Evolutionary conservation across 2,888 invertebrate genomes (phyloP), one percentile per base, ranked within the genome.

Genomic region (Xestia ashworthii): DNA sequence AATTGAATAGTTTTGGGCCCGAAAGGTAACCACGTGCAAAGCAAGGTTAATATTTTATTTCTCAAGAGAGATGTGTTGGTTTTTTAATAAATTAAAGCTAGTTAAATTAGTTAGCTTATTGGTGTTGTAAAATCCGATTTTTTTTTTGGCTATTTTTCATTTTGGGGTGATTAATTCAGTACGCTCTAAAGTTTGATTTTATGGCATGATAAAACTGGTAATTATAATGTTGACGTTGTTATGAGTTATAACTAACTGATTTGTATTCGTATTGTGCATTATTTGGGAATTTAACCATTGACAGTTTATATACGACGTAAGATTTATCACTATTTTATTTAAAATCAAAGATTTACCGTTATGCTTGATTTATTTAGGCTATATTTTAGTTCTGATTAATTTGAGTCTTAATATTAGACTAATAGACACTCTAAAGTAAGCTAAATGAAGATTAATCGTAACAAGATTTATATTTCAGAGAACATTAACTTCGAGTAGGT

Each of bases 371-470:
- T 25, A 65, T 71, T 48, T 53, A 4, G 14, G 19, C 16, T 25
- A 19, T 50, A 71, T 79, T 79, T 83, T 25, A 9, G 41, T 74
- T 74, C 19, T 19, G 19, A 80, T 64, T 75, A 25, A 80, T 76
- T 68, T 55, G 16, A 25, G 32, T 71, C 38, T 25, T 69, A 38
- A 22, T 71, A 55, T 70, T 50, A 25, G 32, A 64, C 50, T 50
- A 46, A 60, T 48, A 53, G 32, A 9, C 55, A 55, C 48, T 66
- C 12, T 53, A 25, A 75, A 72, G 25, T n/a, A 22, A 73, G 3
- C 11, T 78, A 68, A 71, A 79, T 74, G 41, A 66, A 68, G n/a
- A 81, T 74, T 53, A 78, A 71, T 84, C 5, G 53, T 55, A 22
- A 68, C 38, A 74, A 65, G 65, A n/a, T 62, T 83, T 71, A 8